These are phyloP conservation scores for Oceanites oceanicus DNA, from an alignment of 2,113 vertebrate species.

Conservation along the genomic window DNA sequence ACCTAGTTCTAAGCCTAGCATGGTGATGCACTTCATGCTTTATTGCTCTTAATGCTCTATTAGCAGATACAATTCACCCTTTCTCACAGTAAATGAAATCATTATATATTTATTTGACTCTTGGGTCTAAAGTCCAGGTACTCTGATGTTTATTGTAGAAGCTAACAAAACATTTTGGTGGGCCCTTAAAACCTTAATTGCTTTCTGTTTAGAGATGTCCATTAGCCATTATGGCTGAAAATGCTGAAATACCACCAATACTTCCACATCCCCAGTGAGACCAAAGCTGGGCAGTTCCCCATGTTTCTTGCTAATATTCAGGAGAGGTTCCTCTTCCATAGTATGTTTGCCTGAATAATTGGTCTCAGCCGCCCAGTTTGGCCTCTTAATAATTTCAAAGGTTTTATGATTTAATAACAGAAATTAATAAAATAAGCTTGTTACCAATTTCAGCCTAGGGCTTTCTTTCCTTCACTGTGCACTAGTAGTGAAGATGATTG, in stretches of 20 bases:
- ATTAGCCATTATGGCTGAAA: not conserved
- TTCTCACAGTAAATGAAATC: not conserved
- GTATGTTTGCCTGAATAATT: not conserved
- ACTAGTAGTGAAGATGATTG: not conserved
- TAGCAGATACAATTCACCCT: not conserved
- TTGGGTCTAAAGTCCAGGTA: not conserved
- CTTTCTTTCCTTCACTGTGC: not conserved
- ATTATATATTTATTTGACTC: not conserved
- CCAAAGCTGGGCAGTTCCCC: not conserved
- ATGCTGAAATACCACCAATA: not conserved
- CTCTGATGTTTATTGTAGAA: not conserved
- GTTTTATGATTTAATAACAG: constrained; percentile 19
- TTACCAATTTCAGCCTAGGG: not conserved
- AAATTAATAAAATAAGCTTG: constrained; percentile 12
- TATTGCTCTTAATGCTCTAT: not conserved
- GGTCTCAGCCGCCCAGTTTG: not conserved
- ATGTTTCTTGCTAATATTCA: not conserved
- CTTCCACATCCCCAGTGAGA: not conserved
- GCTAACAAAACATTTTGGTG: not conserved
- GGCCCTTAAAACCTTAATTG: not conserved
- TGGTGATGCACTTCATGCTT: not conserved
- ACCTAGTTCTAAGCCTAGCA: not conserved
- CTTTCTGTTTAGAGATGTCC: not conserved
- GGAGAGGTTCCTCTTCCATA: not conserved
- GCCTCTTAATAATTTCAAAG: not conserved